Conservation (phyloP, 2,888 invertebrate species). For the Peribatodes rhomboidaria region DNA sequence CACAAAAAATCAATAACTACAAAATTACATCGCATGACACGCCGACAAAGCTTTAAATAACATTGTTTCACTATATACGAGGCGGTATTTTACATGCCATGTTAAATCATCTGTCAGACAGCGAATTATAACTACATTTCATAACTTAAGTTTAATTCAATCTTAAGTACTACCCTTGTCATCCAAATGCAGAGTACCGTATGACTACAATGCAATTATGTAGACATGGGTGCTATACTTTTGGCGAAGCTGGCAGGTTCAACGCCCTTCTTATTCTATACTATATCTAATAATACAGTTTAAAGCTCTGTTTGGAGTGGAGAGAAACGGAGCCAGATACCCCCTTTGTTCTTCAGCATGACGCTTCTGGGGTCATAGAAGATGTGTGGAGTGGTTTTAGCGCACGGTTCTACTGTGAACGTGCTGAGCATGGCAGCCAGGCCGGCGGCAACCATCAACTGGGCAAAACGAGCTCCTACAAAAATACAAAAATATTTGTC, state of each 20-base stretch:
- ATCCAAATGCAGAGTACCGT: not conserved
- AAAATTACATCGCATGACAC: conserved; percentile 25
- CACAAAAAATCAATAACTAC: conserved; percentile 36
- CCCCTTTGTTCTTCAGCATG: conserved; percentile 81
- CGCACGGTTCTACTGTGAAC: conserved; percentile 72
- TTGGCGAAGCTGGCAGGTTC: conserved; percentile 3
- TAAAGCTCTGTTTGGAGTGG: conserved; percentile 45
- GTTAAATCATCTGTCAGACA: conserved; percentile 17
- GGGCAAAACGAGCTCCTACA: conserved; percentile 81
- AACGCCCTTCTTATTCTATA: not conserved
- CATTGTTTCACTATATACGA: conserved; percentile 17
- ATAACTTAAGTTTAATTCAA: conserved; percentile 31
- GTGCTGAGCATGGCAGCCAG: conserved; percentile 68
- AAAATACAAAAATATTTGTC: conserved; percentile 9
- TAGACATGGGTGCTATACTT: conserved; percentile 1
- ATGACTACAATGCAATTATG: not conserved
- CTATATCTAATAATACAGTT: conserved; percentile 18
- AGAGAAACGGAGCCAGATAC: conserved; percentile 76
- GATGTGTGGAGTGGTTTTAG: conserved; percentile 70
- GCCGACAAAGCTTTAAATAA: conserved; percentile 21
- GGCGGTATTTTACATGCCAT: conserved; percentile 21
- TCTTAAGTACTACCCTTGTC: conserved; percentile 32
- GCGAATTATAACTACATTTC: conserved; percentile 14
- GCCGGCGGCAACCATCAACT: conserved; percentile 72
- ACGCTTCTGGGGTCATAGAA: conserved; percentile 79